A percentile compares a stretch with the other conserved stretches of the same genome.
Evolutionary conservation across 2,888 invertebrate species (phyloP).

Genomic region (Ennomos erosarius): DNA sequence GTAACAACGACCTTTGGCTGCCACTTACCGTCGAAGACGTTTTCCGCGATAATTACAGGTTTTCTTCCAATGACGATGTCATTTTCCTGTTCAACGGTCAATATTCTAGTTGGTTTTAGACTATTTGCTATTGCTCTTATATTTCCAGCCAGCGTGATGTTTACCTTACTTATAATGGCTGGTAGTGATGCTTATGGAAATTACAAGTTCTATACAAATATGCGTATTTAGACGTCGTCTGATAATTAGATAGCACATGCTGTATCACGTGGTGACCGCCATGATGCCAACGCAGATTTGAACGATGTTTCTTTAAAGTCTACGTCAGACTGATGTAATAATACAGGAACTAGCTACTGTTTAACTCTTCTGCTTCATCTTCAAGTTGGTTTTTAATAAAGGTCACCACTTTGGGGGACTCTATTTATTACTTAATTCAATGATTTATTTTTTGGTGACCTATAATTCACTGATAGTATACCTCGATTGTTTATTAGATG

Average conservation of each 20-base stretch:
- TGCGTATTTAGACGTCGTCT: constrained; percentile 23
- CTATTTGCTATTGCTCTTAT: constrained; percentile 29
- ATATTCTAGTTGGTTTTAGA: constrained; percentile 28
- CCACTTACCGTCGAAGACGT: constrained; percentile 19
- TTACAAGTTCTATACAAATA: constrained; percentile 26
- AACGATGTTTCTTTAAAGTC: not conserved
- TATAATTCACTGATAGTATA: too few relatives aligned
- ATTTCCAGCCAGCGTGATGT: constrained; percentile 22
- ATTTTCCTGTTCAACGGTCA: constrained; percentile 28
- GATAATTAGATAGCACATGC: constrained; percentile 24
- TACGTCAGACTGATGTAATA: too few relatives aligned
- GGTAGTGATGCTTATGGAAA: constrained; percentile 31
- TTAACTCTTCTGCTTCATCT: too few relatives aligned
- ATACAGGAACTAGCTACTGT: constrained; percentile 4
- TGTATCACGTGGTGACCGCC: constrained; percentile 19
- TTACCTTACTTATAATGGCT: constrained; percentile 29
- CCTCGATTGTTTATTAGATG: too few relatives aligned
- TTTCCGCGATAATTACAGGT: constrained; percentile 31
- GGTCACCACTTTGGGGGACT: too few relatives aligned
- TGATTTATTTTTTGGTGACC: too few relatives aligned
- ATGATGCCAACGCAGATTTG: not conserved
- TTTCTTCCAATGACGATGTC: constrained; percentile 24
- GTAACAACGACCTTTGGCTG: constrained; percentile 17
- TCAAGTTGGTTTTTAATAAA: too few relatives aligned
- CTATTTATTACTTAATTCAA: too few relatives aligned